These are phyloP conservation scores for Calycopis cecrops DNA, from an alignment of 1,140 invertebrate species.

Conservation along the genomic window DNA sequence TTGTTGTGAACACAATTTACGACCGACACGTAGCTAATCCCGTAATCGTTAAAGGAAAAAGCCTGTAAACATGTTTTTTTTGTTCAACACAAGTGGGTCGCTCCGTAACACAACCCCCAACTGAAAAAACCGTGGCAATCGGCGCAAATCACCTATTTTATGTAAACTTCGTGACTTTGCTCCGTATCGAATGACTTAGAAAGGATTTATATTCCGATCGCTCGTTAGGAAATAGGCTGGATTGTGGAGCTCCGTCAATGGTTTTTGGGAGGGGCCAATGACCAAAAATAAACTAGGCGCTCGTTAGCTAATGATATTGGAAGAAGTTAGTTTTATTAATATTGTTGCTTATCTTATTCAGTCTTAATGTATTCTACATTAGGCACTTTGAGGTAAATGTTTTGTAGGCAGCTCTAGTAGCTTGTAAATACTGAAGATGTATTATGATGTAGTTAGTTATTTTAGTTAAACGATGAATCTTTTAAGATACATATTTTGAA, in stretches of 20 bases:
- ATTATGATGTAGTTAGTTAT: too few relatives aligned
- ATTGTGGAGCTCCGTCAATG: conserved; percentile 52
- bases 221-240: conserved; percentile 51
- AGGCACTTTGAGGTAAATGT: too few relatives aligned
- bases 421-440: too few relatives aligned
- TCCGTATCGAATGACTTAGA: conserved; percentile 72
- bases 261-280: conserved; percentile 33
- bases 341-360: background rate
- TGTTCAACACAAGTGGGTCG: conserved; percentile 43
- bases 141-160: conserved; percentile 70
- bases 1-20: conserved; percentile 58
- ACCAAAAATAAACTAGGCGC: conserved; percentile 47
- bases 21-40: conserved; percentile 44
- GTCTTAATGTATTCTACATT: background rate
- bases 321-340: background rate
- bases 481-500: too few relatives aligned
- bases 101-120: conserved; percentile 38
- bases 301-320: conserved; percentile 20
- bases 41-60: conserved; percentile 54
- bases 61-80: conserved; percentile 68
- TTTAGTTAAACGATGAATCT: too few relatives aligned
- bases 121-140: conserved; percentile 60
- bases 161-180: conserved; percentile 72
- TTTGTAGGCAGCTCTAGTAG: too few relatives aligned
- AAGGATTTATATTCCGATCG: conserved; percentile 65